Evolutionary conservation across 2,113 vertebrate genomes (phyloP).

Genomic region (Rafetus swinhoei): DNA sequence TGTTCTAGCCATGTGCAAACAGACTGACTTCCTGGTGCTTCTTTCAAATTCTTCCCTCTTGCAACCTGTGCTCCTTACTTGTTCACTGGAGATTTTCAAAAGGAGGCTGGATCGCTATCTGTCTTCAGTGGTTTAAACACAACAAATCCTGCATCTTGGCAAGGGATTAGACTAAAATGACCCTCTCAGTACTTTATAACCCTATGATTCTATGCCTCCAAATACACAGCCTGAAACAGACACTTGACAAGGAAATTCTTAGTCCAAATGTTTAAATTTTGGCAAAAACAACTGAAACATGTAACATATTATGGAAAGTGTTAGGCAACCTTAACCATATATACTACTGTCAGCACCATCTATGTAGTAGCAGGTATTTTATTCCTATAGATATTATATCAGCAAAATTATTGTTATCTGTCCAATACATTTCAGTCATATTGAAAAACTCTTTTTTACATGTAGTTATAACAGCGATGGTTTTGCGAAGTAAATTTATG

Average conservation of each 20-base stretch:
- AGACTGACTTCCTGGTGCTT: no score
- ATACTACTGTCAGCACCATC: constrained; percentile 36
- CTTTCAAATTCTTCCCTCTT: no score
- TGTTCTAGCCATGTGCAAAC: no score
- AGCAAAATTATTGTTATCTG: constrained; percentile 35
- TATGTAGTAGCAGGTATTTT: constrained; percentile 40
- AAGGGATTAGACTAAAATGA: no score
- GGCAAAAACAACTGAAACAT: background rate
- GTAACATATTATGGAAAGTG: constrained; percentile 21
- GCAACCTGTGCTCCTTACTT: no score
- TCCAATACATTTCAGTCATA: constrained; percentile 41
- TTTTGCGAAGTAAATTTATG: constrained; percentile 53
- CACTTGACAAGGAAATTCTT: background rate
- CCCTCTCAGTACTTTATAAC: no score
- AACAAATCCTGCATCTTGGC: no score
- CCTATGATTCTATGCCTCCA: no score
- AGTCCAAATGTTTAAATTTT: background rate
- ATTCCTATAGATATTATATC: constrained; percentile 18
- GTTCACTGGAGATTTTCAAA: no score
- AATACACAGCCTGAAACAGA: background rate
- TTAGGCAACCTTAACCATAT: constrained; percentile 38
- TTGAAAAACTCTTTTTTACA: constrained; percentile 40
- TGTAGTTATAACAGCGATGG: constrained; percentile 37
- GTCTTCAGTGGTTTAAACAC: no score
- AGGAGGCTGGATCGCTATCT: no score